These are phyloP conservation scores for Poecile montanus DNA, from an alignment of 2,797 vertebrate species.

Conservation along the genomic window DNA sequence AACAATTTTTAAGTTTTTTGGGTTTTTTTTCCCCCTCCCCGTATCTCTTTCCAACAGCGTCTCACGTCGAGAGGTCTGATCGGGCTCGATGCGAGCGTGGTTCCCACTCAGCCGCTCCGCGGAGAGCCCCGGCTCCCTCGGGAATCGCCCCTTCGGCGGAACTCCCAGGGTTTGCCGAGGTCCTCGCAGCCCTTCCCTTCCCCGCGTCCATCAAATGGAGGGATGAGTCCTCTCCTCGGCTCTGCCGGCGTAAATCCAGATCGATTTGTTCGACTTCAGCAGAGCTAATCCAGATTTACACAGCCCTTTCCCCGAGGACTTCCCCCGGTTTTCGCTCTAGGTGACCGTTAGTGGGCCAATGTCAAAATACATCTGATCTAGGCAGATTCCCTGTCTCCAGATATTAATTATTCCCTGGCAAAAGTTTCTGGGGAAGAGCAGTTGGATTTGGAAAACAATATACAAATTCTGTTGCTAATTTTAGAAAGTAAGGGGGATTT, in stretches of 20 bases:
- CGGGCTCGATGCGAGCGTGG: background rate
- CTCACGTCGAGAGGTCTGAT: background rate
- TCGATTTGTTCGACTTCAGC: background rate
- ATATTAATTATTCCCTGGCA: conserved; percentile 26
- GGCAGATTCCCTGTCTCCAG: conserved; percentile 31
- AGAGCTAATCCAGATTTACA: conserved; percentile 47
- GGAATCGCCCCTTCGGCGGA: background rate
- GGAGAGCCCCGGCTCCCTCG: background rate
- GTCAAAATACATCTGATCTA: conserved; percentile 44
- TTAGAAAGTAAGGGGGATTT: conserved; percentile 44
- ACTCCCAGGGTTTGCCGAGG: background rate
- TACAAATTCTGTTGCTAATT: conserved; percentile 42
- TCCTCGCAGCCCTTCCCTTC: background rate
- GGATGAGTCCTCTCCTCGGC: background rate
- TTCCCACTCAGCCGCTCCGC: background rate
- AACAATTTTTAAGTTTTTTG: background rate
- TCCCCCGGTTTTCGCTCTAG: background rate
- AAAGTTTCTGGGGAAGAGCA: conserved; percentile 37
- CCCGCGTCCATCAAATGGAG: background rate
- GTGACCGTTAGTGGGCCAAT: background rate
- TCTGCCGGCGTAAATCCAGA: conserved; percentile 1
- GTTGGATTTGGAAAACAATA: conserved; percentile 52
- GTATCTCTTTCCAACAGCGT: background rate
- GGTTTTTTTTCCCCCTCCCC: accelerated
- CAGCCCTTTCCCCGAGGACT: conserved; percentile 30